Evolutionary conservation across 2,113 vertebrate genomes (phyloP).

Genomic region (Tichodroma muraria): DNA sequence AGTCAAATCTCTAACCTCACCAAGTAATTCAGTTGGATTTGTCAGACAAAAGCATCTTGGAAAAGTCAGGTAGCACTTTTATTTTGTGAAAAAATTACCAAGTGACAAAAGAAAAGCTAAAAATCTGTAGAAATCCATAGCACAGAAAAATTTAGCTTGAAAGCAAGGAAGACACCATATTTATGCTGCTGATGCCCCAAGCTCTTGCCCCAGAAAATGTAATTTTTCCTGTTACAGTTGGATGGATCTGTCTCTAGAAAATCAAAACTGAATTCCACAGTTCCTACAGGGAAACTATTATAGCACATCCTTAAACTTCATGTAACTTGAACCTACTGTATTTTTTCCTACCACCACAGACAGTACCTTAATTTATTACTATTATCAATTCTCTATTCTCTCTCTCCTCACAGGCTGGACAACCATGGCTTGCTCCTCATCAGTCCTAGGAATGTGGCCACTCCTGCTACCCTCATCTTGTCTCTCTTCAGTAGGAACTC

Average conservation of each 20-base stretch:
- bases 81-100: not conserved
- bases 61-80: not conserved
- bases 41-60: not conserved
- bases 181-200: not conserved
- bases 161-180: not conserved
- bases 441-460: not conserved
- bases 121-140: not conserved
- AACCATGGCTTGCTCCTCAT: not conserved
- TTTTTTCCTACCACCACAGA: not conserved
- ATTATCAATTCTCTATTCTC: not conserved
- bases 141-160: not conserved
- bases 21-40: not conserved
- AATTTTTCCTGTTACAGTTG: not conserved
- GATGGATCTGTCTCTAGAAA: not conserved
- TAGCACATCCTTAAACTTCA: not conserved
- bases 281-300: not conserved
- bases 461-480: not conserved
- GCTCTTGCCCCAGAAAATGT: not conserved
- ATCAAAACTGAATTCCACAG: not conserved
- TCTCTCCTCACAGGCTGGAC: not conserved
- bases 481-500: not conserved
- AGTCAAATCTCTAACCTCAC: not conserved
- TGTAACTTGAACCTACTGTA: not conserved
- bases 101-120: not conserved
- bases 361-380: not conserved